Conservation (phyloP, 2,113 vertebrate species). For the Cryptoleucopteryx plumbea region DNA sequence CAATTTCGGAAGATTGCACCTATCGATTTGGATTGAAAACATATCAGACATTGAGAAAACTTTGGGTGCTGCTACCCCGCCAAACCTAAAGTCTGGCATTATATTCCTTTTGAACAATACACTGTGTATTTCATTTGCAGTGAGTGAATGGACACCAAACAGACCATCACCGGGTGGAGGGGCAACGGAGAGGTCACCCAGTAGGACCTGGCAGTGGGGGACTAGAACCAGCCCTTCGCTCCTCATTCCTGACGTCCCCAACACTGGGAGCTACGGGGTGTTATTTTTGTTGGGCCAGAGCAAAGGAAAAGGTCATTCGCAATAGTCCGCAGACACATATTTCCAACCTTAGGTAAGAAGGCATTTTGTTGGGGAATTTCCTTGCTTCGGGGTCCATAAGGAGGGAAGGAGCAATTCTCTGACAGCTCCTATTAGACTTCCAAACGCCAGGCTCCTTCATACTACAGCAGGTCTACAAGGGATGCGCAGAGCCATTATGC, state of each 20-base stretch:
- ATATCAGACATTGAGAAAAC: neutral
- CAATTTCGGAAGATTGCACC: neutral
- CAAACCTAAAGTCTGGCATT: neutral
- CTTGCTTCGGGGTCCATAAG: neutral
- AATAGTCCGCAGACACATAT: neutral
- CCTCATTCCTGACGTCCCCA: neutral
- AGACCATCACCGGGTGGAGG: rapidly evolving
- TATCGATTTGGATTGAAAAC: neutral
- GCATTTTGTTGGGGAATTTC: neutral
- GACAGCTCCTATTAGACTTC: neutral
- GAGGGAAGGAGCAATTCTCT: neutral
- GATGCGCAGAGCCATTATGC: neutral
- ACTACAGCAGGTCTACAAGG: rapidly evolving
- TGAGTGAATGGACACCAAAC: rapidly evolving
- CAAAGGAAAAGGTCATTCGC: neutral
- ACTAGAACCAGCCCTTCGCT: neutral
- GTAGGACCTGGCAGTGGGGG: rapidly evolving
- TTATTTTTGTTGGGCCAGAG: neutral
- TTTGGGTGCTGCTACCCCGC: neutral
- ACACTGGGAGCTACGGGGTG: neutral
- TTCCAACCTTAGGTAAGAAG: neutral
- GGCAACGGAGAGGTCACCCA: neutral
- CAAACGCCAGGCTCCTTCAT: neutral
- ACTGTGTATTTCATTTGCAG: neutral
- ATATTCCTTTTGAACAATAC: neutral